Evolutionary conservation across 2,113 vertebrate species (phyloP), one percentile per base, ranked within the genome.

Genomic region (Ammodytes dubius): DNA sequence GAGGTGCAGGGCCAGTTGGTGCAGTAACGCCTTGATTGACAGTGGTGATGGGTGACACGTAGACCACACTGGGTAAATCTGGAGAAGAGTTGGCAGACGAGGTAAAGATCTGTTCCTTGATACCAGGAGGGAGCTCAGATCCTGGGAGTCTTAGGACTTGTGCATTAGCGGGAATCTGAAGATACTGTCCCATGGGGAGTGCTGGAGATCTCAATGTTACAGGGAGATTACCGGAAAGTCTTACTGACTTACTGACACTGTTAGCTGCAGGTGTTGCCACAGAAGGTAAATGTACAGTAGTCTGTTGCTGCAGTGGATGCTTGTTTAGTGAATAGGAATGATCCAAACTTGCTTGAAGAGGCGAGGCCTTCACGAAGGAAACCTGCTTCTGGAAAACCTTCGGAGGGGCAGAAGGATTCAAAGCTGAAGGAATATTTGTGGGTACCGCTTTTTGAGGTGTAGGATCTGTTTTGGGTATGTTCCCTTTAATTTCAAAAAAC

Each of bases 141-240:
- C 93, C 95, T 37, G 95, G 95, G 49, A 97, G 80, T 52, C 93
- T 95, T 88, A 88, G 95, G 77, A 97, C 95, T 86, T 96, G 94
- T 50, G 96, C 95, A 83, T 97, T 84, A 50, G 95, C 86, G 37
- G 96, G 96, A 70, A 97, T 97, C 87, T 96, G 96, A 75, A 97
- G 95, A 82, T 95, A 94, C 89, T 97, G 95, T 73, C 95, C 96
- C 19, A 86, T 94, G 39, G 95, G 95, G 68, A 96, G 87, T 6
- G 83, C 50, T 19, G 95, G 79, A 69, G 93, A 86, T 47, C 91
- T 95, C 37, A 91, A 60, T 15, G 93, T 82, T 59, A 92, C 73
- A 11, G 95, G 92, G 12, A 91, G 15, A 5, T 82, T 81, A 69
- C 89, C 83, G 12, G 84, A 40, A 65, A 91, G 46, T 77, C 92